phyloP scores from a whole-genome alignment of 2,888 invertebrate species.

The Volucella inflata region DNA sequence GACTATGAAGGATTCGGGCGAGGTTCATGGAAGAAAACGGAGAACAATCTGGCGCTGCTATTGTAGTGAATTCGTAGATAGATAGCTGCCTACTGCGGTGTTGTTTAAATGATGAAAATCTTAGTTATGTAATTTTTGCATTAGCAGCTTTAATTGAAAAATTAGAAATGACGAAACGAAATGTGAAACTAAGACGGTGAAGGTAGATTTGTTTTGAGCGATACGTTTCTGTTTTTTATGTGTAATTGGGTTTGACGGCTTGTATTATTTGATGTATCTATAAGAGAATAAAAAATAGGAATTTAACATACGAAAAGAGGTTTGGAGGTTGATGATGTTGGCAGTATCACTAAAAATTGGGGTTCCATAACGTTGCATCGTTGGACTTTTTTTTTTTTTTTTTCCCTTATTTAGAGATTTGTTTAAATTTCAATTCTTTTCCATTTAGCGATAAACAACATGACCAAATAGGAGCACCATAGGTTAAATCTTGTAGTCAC shows the following conservation, averaged over 20 bases:
- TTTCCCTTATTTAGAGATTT: too few species aligned
- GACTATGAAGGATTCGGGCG: not conserved
- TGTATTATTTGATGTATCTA: not conserved
- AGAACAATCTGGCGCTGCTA: constrained; percentile 22
- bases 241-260: constrained; percentile 14
- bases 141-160: constrained; percentile 67
- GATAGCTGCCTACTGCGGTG: not conserved
- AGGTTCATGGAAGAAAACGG: not conserved
- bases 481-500: too few species aligned
- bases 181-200: not conserved
- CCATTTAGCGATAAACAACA: too few species aligned
- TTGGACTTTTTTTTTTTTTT: too few species aligned
- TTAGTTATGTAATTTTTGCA: constrained; percentile 64
- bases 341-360: too few species aligned
- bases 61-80: constrained; percentile 26
- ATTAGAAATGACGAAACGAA: constrained; percentile 47
- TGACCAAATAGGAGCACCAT: too few species aligned
- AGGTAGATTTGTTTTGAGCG: constrained; percentile 36
- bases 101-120: constrained; percentile 47
- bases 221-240: constrained; percentile 21
- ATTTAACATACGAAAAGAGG: too few species aligned
- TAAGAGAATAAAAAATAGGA: too few species aligned
- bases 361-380: too few species aligned
- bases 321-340: too few species aligned
- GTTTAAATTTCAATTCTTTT: too few species aligned